Evolutionary conservation across 2,888 invertebrate species (phyloP).

Genomic region (Pandemis cinnamomeana): DNA sequence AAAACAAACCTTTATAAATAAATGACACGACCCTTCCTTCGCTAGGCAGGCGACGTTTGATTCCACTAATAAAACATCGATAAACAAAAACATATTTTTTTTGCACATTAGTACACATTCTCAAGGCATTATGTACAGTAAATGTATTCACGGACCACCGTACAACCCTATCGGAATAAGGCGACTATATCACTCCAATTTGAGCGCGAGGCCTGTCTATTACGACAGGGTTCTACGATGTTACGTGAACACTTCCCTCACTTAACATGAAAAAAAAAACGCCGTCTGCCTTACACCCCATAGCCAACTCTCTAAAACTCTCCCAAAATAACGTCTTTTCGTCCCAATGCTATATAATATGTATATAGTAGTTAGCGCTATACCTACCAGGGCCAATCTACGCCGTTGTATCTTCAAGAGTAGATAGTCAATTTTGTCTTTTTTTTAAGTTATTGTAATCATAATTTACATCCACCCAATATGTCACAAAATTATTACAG

Average conservation of each 20-base stretch:
- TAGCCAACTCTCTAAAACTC: slow-evolving; percentile 46
- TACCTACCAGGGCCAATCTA: slow-evolving; percentile 6
- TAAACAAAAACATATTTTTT: too few relatives aligned
- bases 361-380: slow-evolving; percentile 6
- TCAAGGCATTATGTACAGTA: too few relatives aligned
- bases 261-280: not conserved
- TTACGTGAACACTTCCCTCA: not conserved
- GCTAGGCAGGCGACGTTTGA: not conserved
- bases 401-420: not conserved
- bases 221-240: too few relatives aligned
- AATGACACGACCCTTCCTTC: slow-evolving; percentile 6
- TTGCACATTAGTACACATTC: too few relatives aligned
- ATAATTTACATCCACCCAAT: too few relatives aligned
- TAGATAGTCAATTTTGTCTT: not conserved
- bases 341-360: slow-evolving; percentile 32
- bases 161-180: too few relatives aligned
- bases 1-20: not conserved
- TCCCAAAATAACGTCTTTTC: slow-evolving; percentile 58
- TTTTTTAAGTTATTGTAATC: too few relatives aligned
- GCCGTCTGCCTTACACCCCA: not conserved
- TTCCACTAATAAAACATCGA: not conserved
- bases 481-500: too few relatives aligned
- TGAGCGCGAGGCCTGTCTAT: too few relatives aligned
- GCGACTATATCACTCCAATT: too few relatives aligned
- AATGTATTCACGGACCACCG: too few relatives aligned